phyloP scores from a whole-genome alignment of 2,888 invertebrate genomes.

The Cephus sareptanus region DNA sequence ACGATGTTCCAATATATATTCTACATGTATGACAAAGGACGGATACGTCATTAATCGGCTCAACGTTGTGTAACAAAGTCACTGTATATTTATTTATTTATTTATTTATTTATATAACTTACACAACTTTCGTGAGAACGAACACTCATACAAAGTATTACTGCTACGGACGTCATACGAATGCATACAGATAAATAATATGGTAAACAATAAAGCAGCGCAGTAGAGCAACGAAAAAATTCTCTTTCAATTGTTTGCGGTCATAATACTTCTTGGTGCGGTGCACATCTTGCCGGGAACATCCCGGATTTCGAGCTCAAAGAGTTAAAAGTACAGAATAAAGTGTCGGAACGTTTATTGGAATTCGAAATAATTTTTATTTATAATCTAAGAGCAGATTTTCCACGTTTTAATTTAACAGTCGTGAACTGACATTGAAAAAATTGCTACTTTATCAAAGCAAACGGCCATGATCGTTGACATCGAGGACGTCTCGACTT shows the following conservation, averaged over 20 bases:
- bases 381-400: background rate
- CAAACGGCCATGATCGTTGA: conserved; percentile 3
- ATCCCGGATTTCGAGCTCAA: too few species aligned
- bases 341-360: background rate
- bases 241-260: background rate
- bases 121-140: background rate
- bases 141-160: background rate
- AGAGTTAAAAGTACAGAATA: background rate
- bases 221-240: background rate
- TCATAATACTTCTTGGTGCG: too few species aligned
- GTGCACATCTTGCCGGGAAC: too few species aligned
- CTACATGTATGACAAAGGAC: background rate
- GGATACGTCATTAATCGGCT: background rate
- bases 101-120: background rate
- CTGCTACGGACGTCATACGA: background rate
- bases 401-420: background rate
- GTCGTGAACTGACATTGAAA: background rate
- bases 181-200: background rate
- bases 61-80: background rate
- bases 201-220: background rate
- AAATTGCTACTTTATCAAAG: background rate
- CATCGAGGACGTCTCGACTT: background rate
- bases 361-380: background rate
- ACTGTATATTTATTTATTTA: background rate
- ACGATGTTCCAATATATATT: background rate